Base-by-base conservation (phyloP, 2,888 invertebrate species). In the Xylota segnis region DNA sequence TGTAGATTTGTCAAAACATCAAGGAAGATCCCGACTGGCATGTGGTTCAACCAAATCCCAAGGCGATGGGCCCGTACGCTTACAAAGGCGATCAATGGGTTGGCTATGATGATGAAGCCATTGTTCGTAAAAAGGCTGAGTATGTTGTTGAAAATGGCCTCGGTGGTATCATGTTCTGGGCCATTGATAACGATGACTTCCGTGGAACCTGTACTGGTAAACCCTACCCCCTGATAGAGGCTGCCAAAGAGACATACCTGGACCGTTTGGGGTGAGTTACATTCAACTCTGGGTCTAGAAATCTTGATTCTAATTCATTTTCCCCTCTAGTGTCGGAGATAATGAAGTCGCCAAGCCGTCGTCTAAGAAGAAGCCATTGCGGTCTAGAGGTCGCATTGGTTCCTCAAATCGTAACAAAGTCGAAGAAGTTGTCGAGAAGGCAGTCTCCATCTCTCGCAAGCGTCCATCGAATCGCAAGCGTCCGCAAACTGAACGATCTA, bases 131-230 rank as follows among this genome's bases (percentile, higher is more conserved):
- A 90, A 98, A 98, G 94, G 95, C 97, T 0, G 95, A 95, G 89
- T 98, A 97, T 90, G 98, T 97, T 0, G 96, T 95, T 37, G 95
- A 97, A 82, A 96, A 96, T 88, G 95, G 95, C 68, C 94, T 98
- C 27, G 98, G 98, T 89, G 98, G 98, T 90, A 89, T 91, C 89
- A 92, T 93, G 92, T 92, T 92, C 87, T 93, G 92, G 92, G 96
- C 98, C 0, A 96, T 98, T 88, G 98, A 98, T 92, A 98, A 97
- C 91, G 98, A 98, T 88, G 98, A 98, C 90, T 98, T 98, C 93
- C 94, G 98, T 58, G 98, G 98, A n/a, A 94, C 94, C 40, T 98
- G 98, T 90, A 96, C 96, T 88, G 96, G 95, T 29, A 95, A 96
- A 90, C 96, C 97, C 0, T 98, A 97, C 93, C 98, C 98, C 0